Evolutionary conservation across 2,797 vertebrate genomes (phyloP).

Genomic region (Etheostoma perlongum): DNA sequence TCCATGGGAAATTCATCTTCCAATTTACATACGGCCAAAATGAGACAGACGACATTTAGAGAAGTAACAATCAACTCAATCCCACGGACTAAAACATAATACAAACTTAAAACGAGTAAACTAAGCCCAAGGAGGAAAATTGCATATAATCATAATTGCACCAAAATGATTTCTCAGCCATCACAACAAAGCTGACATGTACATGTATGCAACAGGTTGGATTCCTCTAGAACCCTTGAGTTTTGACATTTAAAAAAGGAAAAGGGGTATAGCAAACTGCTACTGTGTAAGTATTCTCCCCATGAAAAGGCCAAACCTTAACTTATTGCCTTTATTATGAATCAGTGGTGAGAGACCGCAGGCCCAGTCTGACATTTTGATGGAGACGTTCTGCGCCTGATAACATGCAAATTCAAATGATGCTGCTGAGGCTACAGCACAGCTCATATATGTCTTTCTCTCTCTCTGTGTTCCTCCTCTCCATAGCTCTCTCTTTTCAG

Average conservation of each 20-base stretch:
- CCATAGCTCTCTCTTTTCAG: slow-evolving; percentile 56
- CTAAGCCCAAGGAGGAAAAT: no score
- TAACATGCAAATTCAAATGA: slow-evolving; percentile 82
- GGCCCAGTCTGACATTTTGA: slow-evolving; percentile 82
- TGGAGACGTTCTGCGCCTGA: slow-evolving; percentile 75
- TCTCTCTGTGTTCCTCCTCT: slow-evolving; percentile 26
- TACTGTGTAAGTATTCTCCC: slow-evolving; percentile 46
- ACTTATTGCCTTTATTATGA: slow-evolving; percentile 63
- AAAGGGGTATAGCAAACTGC: slow-evolving; percentile 32
- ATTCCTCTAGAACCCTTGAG: slow-evolving; percentile 22
- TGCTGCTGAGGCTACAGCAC: slow-evolving; percentile 62
- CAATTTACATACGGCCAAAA: no score
- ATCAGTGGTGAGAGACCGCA: slow-evolving; percentile 59
- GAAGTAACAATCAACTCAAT: no score
- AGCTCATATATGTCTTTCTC: slow-evolving; percentile 52
- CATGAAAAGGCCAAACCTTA: slow-evolving; percentile 57
- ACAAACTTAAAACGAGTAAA: no score
- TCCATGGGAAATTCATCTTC: no score
- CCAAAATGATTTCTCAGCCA: slow-evolving; percentile 3
- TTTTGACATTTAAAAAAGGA: slow-evolving; percentile 60
- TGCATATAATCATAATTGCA: neutral
- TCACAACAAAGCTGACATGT: slow-evolving; percentile 10
- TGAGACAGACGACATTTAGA: no score
- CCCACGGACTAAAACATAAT: no score
- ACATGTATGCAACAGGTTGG: neutral